phyloP scores from a whole-genome alignment of 2,888 invertebrate species.

The Oscheius sp. region DNA sequence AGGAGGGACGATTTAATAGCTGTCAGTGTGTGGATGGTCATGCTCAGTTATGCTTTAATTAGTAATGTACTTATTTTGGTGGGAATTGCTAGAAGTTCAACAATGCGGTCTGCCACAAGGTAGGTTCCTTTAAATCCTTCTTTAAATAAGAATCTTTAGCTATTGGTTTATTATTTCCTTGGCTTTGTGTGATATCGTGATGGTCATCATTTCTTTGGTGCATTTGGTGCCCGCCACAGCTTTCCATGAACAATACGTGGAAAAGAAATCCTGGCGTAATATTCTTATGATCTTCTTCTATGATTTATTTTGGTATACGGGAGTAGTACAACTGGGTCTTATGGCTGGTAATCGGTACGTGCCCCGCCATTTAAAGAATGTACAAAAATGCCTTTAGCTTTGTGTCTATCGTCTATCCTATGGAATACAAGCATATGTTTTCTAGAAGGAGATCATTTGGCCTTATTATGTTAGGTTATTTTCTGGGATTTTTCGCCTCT shows the following conservation, averaged over 20 bases:
- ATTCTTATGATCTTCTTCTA: constrained; percentile 70
- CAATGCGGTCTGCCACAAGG: constrained; percentile 67
- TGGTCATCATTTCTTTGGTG: constrained; percentile 65
- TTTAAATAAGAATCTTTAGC: constrained; percentile 36
- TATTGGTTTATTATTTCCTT: constrained; percentile 72
- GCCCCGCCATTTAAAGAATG: not conserved
- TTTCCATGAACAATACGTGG: constrained; percentile 64
- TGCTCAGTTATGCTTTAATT: constrained; percentile 66
- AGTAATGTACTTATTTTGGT: constrained; percentile 66
- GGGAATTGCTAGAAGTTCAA: constrained; percentile 60
- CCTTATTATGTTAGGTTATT: constrained; percentile 57
- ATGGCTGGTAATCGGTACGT: constrained; percentile 70
- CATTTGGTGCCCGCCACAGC: constrained; percentile 70
- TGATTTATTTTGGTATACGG: constrained; percentile 72
- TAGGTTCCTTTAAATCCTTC: too few species aligned
- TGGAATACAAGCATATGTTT: constrained; percentile 69
- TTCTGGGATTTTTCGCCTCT: constrained; percentile 58
- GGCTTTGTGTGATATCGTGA: constrained; percentile 68
- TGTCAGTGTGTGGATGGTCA: constrained; percentile 64
- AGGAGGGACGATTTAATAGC: constrained; percentile 67
- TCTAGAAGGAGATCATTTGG: constrained; percentile 51
- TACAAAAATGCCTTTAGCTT: constrained; percentile 57
- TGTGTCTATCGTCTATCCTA: constrained; percentile 70
- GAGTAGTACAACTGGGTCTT: constrained; percentile 67
- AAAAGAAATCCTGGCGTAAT: constrained; percentile 59